Evolutionary conservation across 2,113 vertebrate species (phyloP).

Genomic region (Siniperca chuatsi): DNA sequence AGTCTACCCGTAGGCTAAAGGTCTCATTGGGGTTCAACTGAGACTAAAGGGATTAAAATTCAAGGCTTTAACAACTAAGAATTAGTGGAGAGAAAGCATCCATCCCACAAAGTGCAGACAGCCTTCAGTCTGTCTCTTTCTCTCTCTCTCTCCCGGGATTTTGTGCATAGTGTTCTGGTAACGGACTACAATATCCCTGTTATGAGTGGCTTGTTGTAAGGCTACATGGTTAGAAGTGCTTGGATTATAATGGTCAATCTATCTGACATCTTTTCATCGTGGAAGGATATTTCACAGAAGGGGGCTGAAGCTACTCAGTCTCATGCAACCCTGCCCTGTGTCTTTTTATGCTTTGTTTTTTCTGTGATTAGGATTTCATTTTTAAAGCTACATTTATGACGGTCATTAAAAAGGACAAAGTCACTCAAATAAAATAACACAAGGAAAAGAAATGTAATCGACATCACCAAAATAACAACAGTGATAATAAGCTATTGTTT

Average conservation of each 20-base stretch:
- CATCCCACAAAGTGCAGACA: constrained; percentile 29
- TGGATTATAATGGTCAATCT: constrained; percentile 42
- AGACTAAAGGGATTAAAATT: constrained; percentile 45
- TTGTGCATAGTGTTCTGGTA: constrained; percentile 70
- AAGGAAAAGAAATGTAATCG: constrained; percentile 17
- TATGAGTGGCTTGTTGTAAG: constrained; percentile 42
- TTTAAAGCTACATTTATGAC: constrained; percentile 78
- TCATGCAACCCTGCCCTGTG: constrained; percentile 14
- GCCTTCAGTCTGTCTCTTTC: constrained; percentile 15
- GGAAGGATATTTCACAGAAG: constrained; percentile 14
- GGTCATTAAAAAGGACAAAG: constrained; percentile 69
- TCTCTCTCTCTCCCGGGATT: constrained; percentile 14
- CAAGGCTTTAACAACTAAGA: constrained; percentile 29
- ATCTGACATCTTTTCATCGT: constrained; percentile 27
- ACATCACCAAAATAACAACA: constrained; percentile 60
- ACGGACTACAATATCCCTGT: constrained; percentile 29
- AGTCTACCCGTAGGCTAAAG: constrained; percentile 28
- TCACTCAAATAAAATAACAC: constrained; percentile 73
- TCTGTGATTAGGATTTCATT: constrained; percentile 56
- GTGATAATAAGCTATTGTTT: constrained; percentile 63
- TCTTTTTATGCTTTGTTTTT: constrained; percentile 38
- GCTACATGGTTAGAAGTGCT: constrained; percentile 70
- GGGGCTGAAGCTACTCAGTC: constrained; percentile 9
- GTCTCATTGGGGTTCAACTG: constrained; percentile 41
- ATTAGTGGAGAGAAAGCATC: constrained; percentile 39